phyloP scores from a whole-genome alignment of 2,888 invertebrate species.

The Himalopsyche kuldschensis region DNA sequence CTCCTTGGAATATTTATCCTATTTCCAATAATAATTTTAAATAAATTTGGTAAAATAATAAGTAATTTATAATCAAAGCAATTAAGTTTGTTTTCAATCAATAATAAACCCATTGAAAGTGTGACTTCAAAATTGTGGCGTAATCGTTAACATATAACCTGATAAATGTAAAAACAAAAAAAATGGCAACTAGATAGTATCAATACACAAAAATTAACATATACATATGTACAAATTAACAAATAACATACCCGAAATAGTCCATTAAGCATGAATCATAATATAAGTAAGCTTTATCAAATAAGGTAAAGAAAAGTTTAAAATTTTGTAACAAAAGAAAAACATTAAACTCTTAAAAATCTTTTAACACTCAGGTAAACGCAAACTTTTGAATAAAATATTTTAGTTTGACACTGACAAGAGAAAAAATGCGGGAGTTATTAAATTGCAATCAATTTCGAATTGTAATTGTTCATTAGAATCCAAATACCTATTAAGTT shows the following conservation, averaged over 20 bases:
- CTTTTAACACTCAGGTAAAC: not conserved
- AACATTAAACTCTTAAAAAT: not conserved
- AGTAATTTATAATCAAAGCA: not conserved
- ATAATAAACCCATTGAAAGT: not conserved
- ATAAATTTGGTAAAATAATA: not conserved
- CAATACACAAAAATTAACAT: conserved; percentile 27
- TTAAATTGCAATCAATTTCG: too few relatives aligned
- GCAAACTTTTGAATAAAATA: not conserved
- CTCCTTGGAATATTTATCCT: not conserved
- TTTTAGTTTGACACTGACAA: too few relatives aligned
- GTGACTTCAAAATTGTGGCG: too few relatives aligned
- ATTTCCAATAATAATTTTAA: not conserved
- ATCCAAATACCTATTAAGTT: too few relatives aligned
- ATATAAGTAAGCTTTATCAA: not conserved
- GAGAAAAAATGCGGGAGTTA: too few relatives aligned
- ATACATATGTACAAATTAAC: conserved; percentile 18
- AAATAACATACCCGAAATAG: conserved; percentile 12
- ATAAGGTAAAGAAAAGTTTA: not conserved
- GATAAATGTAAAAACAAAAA: conserved; percentile 14
- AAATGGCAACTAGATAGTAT: conserved; percentile 32
- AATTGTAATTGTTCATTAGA: too few relatives aligned
- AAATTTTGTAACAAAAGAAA: not conserved
- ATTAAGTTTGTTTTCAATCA: not conserved
- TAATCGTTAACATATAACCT: not conserved
- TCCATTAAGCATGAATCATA: not conserved